A percentile compares a stretch with the other conserved stretches of the same genome.
These are phyloP conservation scores for Piaya cayana DNA, from an alignment of 2,113 vertebrate species.

Conservation along the genomic window DNA sequence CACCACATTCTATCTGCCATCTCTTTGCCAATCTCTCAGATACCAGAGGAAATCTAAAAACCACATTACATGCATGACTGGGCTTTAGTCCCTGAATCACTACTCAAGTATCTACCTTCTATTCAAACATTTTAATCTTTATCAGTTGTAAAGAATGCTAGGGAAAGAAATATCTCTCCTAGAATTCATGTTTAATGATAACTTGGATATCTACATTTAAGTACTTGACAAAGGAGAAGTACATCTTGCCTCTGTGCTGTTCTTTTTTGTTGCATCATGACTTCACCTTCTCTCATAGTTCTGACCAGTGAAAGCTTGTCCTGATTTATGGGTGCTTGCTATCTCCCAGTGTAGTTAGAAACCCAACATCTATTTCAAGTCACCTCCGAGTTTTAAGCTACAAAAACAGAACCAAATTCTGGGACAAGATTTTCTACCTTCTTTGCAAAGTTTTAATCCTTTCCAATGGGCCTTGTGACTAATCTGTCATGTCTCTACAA, in stretches of 20 bases:
- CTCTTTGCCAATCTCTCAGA: neutral
- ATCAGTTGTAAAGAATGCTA: neutral
- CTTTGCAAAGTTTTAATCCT: neutral
- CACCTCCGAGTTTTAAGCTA: accelerated
- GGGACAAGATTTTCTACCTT: neutral
- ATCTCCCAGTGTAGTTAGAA: neutral
- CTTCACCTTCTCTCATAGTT: neutral
- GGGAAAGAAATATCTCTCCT: neutral
- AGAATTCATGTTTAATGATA: neutral
- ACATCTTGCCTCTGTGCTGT: neutral
- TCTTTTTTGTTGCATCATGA: neutral
- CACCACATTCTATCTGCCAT: accelerated
- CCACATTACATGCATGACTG: neutral
- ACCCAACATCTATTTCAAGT: neutral
- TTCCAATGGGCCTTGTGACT: neutral
- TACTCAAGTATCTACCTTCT: neutral
- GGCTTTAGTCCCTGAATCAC: neutral
- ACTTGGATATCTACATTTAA: neutral
- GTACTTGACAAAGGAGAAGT: neutral
- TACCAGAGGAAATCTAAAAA: neutral
- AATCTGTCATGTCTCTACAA: neutral
- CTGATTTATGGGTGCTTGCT: neutral
- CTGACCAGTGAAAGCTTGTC: neutral
- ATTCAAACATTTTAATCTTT: neutral
- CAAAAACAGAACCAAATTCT: neutral